These are phyloP conservation scores for Drosophila mercatorum DNA, from an alignment of 2,888 invertebrate genomes.

Conservation along the genomic window DNA sequence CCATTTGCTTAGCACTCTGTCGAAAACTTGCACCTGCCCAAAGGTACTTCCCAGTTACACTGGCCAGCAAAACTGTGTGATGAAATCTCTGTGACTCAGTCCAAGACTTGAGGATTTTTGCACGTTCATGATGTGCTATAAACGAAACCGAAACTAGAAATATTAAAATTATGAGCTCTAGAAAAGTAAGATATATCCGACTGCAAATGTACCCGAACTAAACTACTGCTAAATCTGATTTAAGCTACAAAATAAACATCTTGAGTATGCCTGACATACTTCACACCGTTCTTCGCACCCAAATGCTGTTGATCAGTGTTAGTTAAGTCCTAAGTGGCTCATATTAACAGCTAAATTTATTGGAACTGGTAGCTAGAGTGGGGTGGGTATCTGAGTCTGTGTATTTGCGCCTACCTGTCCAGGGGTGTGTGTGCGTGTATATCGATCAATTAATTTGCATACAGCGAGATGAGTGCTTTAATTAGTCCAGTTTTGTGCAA, in stretches of 20 bases:
- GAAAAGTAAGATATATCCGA: not conserved
- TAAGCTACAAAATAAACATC: no score
- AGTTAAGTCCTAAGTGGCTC: constrained; percentile 12
- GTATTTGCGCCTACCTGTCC: not conserved
- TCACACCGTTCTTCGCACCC: not conserved
- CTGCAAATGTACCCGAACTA: not conserved
- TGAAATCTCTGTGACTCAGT: not conserved
- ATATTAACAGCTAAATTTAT: constrained; percentile 12
- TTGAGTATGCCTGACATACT: no score
- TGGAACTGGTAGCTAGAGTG: not conserved
- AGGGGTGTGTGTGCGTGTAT: not conserved
- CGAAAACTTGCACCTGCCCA: constrained; percentile 14
- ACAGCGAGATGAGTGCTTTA: not conserved
- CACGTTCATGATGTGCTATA: not conserved
- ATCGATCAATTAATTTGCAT: constrained; percentile 1
- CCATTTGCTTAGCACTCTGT: constrained; percentile 2
- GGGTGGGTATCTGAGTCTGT: not conserved
- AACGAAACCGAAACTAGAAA: not conserved
- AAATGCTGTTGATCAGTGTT: not conserved
- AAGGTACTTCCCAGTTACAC: constrained; percentile 7
- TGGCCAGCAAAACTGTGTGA: not conserved
- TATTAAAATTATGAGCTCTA: not conserved
- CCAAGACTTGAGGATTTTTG: not conserved
- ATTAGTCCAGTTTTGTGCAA: not conserved
- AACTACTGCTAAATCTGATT: no score